A percentile compares a stretch with the other conserved stretches of the same genome.
These are phyloP conservation scores for Kradibia gibbosae DNA, from an alignment of 1,140 invertebrate genomes.

Conservation along the genomic window DNA sequence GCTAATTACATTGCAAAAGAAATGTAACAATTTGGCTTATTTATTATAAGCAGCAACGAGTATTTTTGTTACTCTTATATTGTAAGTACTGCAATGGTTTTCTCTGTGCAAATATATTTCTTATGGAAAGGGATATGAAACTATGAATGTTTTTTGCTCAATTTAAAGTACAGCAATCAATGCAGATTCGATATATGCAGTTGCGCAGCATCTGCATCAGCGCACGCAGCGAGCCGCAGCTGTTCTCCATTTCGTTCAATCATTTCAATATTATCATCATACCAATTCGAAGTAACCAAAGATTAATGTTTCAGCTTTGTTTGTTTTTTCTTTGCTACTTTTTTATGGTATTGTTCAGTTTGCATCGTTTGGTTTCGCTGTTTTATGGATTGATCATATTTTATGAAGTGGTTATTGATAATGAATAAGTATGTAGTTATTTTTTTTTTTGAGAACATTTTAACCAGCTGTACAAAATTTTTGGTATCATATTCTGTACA, in stretches of 20 bases:
- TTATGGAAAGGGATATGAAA: constrained; percentile 3
- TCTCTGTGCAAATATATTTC: constrained; percentile 29
- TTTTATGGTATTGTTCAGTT: neutral
- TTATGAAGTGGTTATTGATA: too few relatives aligned
- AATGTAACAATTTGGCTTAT: too few relatives aligned
- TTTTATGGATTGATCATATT: neutral
- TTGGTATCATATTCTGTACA: too few relatives aligned
- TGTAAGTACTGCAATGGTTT: neutral
- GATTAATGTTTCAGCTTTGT: constrained; percentile 18
- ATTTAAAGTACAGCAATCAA: constrained; percentile 29
- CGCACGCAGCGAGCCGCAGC: constrained; percentile 30
- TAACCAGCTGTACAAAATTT: too few relatives aligned
- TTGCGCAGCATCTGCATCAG: constrained; percentile 29
- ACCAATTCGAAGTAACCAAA: neutral
- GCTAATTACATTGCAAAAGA: too few relatives aligned
- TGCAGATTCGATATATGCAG: constrained; percentile 23
- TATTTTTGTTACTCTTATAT: too few relatives aligned
- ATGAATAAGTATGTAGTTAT: too few relatives aligned
- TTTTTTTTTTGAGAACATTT: too few relatives aligned
- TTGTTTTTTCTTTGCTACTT: neutral
- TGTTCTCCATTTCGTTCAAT: constrained; percentile 30
- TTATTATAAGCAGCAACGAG: too few relatives aligned
- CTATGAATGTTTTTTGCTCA: constrained; percentile 2
- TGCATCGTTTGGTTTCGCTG: neutral
- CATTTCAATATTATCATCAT: constrained; percentile 4